Percentiles rank a stretch among this genome's conserved stretches.
phyloP scores from a whole-genome alignment of 1,140 invertebrate genomes.

The Apolygus lucorum region DNA sequence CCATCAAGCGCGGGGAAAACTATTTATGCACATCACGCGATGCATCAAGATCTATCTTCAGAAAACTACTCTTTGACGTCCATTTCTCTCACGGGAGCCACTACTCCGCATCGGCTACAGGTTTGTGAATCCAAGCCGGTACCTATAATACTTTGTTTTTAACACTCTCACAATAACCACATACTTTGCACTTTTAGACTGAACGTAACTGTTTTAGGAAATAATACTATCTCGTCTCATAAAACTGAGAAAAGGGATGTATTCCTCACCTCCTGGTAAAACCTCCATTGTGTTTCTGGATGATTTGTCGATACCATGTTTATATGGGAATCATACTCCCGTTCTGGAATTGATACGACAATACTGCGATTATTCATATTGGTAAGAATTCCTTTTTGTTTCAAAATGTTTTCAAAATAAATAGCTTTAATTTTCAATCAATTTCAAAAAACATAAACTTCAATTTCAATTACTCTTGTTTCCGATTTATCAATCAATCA shows the following conservation, averaged over 20 bases:
- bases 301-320: conserved; percentile 85
- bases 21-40: conserved; percentile 75
- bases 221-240: conserved; percentile 75
- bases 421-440: background rate
- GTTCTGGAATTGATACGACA: conserved; percentile 81
- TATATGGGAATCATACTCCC: conserved; percentile 78
- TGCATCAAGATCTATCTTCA: conserved; percentile 67
- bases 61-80: conserved; percentile 68
- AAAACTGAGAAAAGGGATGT: conserved; percentile 53
- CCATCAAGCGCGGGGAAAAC: conserved; percentile 90
- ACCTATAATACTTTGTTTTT: no score
- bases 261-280: conserved; percentile 68
- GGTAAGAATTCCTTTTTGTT: no score
- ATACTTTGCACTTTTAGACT: background rate
- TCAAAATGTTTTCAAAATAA: background rate
- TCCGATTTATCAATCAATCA: no score
- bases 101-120: conserved; percentile 66
- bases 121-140: conserved; percentile 14
- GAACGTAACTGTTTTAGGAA: conserved; percentile 58
- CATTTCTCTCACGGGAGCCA: conserved; percentile 83
- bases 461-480: no score
- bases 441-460: no score
- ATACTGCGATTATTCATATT: conserved; percentile 76
- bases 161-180: background rate
- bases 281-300: conserved; percentile 79